Base-by-base conservation (phyloP, 2,113 vertebrate genomes). In the Dinomys branickii region DNA sequence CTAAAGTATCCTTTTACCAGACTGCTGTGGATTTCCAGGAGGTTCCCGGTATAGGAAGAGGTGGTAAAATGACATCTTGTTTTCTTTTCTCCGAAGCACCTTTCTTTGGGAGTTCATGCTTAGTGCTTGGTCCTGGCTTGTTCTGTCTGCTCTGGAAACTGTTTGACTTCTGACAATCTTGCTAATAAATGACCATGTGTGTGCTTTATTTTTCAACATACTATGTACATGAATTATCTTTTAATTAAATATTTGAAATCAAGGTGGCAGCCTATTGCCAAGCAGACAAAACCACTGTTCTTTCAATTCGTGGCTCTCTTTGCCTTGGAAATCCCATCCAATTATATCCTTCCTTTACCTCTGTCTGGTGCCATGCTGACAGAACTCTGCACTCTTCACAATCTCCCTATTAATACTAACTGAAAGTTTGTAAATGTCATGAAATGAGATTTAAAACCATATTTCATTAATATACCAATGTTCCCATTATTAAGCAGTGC, bases 391-490 rank as follows among this genome's bases (percentile, higher is more conserved):
- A 65, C 41, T 96, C 41, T 56, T 50, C 5, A 63, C n/a, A 56
- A 56, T 0, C 16, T 77, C 91, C 30, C 3, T 88, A 33, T 44
- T 17, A 63, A 12, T 77, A 17, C 44, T n/a, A 65, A 16, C 65
- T 6, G 12, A 78, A 94, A 77, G 56, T 94, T 90, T 96, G 52
- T 17, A 87, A 65, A 80, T 6, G 28, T 59, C 47, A 86, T 47
- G 65, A 90, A 90, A 71, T 73, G 73, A 88, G 86, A 35, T 87
- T 58, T 6, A 86, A 75, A 91, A 87, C 89, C 56, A 35, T 44
- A 77, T 52, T 84, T 86, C n/a, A 78, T 81, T 90, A 95, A 30
- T 50, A 90, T 47, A 58, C 38, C 14, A 69, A 90, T 71, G 22
- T 90, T 87, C 22, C 90, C 65, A 83, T 52, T 89, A 38, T 85